These are phyloP conservation scores for Gadopsis marmoratus DNA, from an alignment of 2,797 vertebrate genomes.

Conservation along the genomic window DNA sequence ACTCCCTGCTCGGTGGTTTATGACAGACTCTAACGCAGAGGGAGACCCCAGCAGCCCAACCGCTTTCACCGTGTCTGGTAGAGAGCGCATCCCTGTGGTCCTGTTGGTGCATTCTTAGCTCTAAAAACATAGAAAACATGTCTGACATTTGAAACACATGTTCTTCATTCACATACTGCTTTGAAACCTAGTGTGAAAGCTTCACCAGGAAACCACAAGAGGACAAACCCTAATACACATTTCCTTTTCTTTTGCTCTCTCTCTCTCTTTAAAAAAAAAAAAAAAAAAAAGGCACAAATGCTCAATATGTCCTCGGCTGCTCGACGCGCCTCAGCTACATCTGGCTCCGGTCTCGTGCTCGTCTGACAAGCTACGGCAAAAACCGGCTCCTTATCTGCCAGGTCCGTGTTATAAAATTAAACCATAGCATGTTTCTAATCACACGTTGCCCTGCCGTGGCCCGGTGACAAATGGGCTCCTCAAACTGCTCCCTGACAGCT, in stretches of 20 bases:
- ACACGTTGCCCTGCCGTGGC: conserved; percentile 26
- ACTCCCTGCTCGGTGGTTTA: conserved; percentile 44
- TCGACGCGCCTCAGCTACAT: conserved; percentile 29
- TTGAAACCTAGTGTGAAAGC: conserved; percentile 63
- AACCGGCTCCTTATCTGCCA: conserved; percentile 37
- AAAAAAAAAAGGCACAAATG: conserved; percentile 1
- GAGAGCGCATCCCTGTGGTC: conserved; percentile 3
- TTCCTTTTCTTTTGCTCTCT: conserved; percentile 43
- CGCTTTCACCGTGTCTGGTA: conserved; percentile 19
- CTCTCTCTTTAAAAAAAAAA: background rate
- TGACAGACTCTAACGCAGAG: conserved; percentile 51
- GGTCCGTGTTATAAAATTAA: conserved; percentile 29
- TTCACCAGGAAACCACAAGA: conserved; percentile 67
- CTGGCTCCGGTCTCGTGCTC: conserved; percentile 49
- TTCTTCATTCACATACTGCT: conserved; percentile 46
- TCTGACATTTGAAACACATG: conserved; percentile 51
- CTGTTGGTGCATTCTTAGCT: background rate
- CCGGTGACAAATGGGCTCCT: conserved; percentile 42
- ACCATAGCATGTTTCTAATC: conserved; percentile 36
- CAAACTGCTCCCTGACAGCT: conserved; percentile 41
- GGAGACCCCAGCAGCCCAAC: conserved; percentile 40
- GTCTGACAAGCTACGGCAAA: conserved; percentile 45
- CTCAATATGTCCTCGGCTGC: background rate
- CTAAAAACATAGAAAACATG: conserved; percentile 50
- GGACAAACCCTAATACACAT: conserved; percentile 50